These are phyloP conservation scores for Crocallis elinguaria DNA, from an alignment of 2,888 invertebrate species.

Conservation along the genomic window DNA sequence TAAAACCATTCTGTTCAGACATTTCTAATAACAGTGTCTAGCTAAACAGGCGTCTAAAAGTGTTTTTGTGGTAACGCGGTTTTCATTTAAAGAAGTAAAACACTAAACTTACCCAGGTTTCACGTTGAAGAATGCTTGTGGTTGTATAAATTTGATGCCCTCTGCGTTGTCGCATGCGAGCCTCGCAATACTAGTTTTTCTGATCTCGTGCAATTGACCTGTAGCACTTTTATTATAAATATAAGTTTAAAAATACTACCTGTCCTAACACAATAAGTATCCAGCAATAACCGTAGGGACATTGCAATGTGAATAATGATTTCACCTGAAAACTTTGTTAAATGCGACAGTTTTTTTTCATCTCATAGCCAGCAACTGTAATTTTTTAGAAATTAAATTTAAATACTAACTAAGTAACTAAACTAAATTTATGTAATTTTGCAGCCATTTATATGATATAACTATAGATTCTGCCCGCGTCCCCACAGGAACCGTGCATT, in stretches of 20 bases:
- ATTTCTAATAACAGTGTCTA: no score
- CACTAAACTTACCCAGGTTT: conserved; percentile 49
- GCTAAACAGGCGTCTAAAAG: no score
- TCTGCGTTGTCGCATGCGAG: conserved; percentile 68
- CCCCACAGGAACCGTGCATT: no score
- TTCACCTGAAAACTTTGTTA: conserved; percentile 32
- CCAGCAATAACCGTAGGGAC: no score
- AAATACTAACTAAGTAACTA: no score
- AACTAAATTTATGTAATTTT: no score
- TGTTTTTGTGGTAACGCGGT: no score
- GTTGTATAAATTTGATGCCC: conserved; percentile 68
- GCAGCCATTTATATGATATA: no score
- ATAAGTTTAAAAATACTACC: conserved; percentile 30
- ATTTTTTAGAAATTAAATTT: conserved; percentile 28
- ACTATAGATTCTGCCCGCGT: no score
- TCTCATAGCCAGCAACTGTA: conserved; percentile 18
- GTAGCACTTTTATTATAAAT: conserved; percentile 37
- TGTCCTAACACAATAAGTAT: conserved; percentile 34
- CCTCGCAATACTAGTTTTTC: conserved; percentile 68
- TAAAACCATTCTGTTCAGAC: no score
- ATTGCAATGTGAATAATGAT: conserved; percentile 39
- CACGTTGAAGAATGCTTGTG: conserved; percentile 59
- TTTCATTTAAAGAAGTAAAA: not conserved
- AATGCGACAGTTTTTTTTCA: conserved; percentile 26
- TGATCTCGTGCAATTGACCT: conserved; percentile 66